Evolutionary conservation across 2,888 invertebrate genomes (phyloP).

Genomic region (Eurytoma adleriae): DNA sequence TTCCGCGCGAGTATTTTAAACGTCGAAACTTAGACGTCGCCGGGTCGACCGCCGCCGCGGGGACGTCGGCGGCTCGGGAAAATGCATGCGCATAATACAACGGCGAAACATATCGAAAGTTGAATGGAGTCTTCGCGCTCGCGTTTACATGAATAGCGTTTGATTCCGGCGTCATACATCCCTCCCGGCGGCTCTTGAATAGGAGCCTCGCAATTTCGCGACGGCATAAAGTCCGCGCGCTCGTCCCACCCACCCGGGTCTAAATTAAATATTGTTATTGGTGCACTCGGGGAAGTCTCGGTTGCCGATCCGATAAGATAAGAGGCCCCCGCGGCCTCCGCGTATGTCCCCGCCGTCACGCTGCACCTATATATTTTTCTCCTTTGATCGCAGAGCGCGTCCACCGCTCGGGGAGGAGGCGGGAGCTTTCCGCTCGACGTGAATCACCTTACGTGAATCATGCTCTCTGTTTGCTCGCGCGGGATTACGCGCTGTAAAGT

Average conservation of each 20-base stretch:
- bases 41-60: background rate
- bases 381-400: background rate
- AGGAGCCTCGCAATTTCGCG: conserved; percentile 18
- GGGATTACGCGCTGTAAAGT: background rate
- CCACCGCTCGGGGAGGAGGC: background rate
- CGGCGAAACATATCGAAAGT: conserved; percentile 13
- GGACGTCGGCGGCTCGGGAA: background rate
- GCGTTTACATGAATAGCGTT: conserved; percentile 35
- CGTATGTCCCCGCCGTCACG: no score
- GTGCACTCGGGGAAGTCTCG: conserved; percentile 8
- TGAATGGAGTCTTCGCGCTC: conserved; percentile 1
- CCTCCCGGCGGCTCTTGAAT: background rate
- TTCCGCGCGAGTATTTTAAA: no score
- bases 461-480: conserved; percentile 16
- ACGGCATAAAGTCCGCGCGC: background rate
- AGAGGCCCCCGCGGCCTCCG: no score
- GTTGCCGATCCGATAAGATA: conserved; percentile 5
- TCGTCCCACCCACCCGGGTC: background rate
- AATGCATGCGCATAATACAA: conserved; percentile 1
- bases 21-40: background rate
- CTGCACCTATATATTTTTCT: background rate
- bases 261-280: conserved; percentile 42
- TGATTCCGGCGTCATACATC: conserved; percentile 28
- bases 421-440: background rate
- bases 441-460: conserved; percentile 28